Evolutionary conservation across 92 coral and sea anemone species (phyloP).

Genomic region (Porites cylindrica): DNA sequence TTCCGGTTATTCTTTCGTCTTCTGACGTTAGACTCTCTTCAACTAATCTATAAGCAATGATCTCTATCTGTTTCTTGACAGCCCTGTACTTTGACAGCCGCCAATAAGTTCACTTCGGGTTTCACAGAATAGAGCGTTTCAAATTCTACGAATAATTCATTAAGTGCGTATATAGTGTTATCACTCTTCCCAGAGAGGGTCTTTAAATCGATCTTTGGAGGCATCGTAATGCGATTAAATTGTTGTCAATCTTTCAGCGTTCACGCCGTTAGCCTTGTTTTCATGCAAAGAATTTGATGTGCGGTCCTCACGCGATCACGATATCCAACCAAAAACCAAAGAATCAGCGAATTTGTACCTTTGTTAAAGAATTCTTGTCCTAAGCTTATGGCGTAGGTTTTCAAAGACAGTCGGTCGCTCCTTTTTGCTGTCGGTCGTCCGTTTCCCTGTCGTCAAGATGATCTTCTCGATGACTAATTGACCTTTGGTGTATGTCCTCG

Average conservation of each 20-base stretch:
- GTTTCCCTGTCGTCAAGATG: no score
- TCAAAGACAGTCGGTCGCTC: no score
- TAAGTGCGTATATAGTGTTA: constrained; percentile 8
- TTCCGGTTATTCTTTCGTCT: constrained; percentile 22
- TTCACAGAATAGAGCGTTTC: constrained; percentile 26
- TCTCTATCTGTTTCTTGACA: constrained; percentile 19
- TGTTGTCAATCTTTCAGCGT: background rate
- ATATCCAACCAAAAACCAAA: no score
- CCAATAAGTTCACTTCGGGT: constrained; percentile 10
- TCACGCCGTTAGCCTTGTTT: background rate
- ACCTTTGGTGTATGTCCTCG: no score
- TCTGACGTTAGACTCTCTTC: constrained; percentile 15
- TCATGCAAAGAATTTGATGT: no score
- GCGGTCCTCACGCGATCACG: no score
- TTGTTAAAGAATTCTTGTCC: no score
- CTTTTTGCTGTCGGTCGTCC: no score
- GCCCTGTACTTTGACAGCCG: constrained; percentile 16
- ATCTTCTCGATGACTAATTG: no score
- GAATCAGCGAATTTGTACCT: no score
- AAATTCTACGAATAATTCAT: constrained; percentile 32
- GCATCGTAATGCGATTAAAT: background rate
- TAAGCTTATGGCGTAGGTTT: no score
- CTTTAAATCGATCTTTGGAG: constrained; percentile 12
- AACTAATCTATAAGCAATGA: constrained; percentile 39
- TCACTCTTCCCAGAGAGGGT: constrained; percentile 33